These are phyloP conservation scores for Eugnorisma glareosa DNA, from an alignment of 2,888 invertebrate species.

Conservation along the genomic window DNA sequence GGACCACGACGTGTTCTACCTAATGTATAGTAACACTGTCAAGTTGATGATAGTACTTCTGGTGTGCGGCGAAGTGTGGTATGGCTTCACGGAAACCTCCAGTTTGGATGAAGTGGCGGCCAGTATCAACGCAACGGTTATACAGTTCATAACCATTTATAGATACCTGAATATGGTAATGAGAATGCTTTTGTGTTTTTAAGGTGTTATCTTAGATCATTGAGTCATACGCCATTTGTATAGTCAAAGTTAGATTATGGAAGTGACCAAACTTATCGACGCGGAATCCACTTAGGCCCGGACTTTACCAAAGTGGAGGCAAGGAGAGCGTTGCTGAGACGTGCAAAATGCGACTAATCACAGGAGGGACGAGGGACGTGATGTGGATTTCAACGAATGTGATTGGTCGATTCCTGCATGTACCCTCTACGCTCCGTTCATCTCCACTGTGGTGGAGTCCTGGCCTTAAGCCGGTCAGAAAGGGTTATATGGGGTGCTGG, in stretches of 20 bases:
- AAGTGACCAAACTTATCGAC: background rate
- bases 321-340: background rate
- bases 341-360: background rate
- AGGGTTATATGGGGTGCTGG: no score
- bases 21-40: slow-evolving; percentile 75
- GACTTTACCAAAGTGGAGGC: background rate
- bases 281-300: background rate
- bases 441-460: background rate
- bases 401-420: background rate
- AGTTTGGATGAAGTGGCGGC: slow-evolving; percentile 77
- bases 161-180: slow-evolving; percentile 82
- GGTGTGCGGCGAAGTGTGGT: slow-evolving; percentile 78
- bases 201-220: background rate
- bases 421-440: background rate
- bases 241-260: background rate
- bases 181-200: slow-evolving; percentile 23
- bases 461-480: background rate
- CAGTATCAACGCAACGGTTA: slow-evolving; percentile 74
- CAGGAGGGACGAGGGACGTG: background rate
- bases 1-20: slow-evolving; percentile 73
- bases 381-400: background rate
- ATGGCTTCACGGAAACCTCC: slow-evolving; percentile 70
- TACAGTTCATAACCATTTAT: slow-evolving; percentile 79
- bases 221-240: background rate
- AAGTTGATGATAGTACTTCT: slow-evolving; percentile 74